Base-by-base conservation (phyloP, 2,113 vertebrate genomes). In the Pachyramphus minor region DNA sequence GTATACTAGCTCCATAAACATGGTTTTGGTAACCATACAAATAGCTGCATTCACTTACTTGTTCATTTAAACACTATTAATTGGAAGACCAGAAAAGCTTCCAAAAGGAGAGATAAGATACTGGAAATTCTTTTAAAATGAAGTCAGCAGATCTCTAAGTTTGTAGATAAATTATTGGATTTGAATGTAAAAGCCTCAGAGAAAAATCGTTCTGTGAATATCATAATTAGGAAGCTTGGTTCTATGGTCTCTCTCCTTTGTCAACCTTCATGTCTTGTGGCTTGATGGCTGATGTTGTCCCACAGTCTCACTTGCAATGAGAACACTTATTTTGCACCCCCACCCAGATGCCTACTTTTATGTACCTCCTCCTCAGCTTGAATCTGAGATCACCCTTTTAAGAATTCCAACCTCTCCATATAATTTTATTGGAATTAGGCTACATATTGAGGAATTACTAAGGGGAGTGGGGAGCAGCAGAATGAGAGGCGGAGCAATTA, bases 401-500 rank as follows among this genome's bases (percentile, higher is more conserved):
- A 84, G 50, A 84, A 89, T 94, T 93, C 64, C 56, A 78, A 55
- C 4, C 28, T 84, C 67, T 95, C 56, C 67, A 30, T 67, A 55
- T 78, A 63, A 84, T 95, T 87, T 72, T 25, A 77, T 4, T 88
- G 68, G 94, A 94, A 90, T 93, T 73, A 76, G 49, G 85, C 27
- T 85, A 76, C 22, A 27, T 73, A 77, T 71, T 90, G 50, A 94
- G 45, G 80, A 86, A 77, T 80, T 90, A 53, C 24, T 73, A 74
- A 59, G 33, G 55, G 45, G 15, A 73, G 14, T 28, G 24, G 24
- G 37, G 41, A 93, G 50, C 60, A 84, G 60, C 45, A 74, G 35
- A 33, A 62, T 28, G 24, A 84, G 28, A 92, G 35, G 41, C 66
- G 92, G 41, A 92, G 33, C 24, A 90, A 76, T 86, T 86, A 47